phyloP scores from a whole-genome alignment of 2,113 vertebrate species.

The Anoplopoma fimbria region DNA sequence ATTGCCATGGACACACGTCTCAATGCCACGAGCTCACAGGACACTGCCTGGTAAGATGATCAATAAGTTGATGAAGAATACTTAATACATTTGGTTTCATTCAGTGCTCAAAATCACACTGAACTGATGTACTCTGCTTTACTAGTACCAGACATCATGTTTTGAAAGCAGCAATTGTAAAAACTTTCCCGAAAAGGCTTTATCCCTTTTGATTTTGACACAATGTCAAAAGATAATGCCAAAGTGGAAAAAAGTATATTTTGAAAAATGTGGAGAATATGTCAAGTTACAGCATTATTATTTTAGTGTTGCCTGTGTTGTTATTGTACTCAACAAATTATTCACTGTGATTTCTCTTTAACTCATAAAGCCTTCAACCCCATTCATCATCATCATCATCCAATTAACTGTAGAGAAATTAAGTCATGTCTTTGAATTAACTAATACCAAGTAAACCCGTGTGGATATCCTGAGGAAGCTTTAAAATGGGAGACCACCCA shows the following conservation, averaged over 20 bases:
- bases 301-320: background rate
- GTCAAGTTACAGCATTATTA: background rate
- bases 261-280: background rate
- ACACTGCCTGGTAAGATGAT: constrained; percentile 72
- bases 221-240: background rate
- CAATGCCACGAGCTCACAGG: constrained; percentile 71
- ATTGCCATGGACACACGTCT: constrained; percentile 67
- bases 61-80: background rate
- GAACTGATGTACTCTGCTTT: background rate
- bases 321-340: background rate
- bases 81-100: background rate
- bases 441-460: background rate
- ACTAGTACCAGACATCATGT: background rate
- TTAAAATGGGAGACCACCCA: background rate
- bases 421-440: background rate
- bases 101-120: background rate
- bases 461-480: background rate
- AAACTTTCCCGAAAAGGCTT: background rate
- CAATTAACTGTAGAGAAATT: background rate
- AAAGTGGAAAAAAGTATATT: background rate
- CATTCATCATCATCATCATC: constrained; percentile 14
- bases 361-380: background rate
- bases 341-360: background rate
- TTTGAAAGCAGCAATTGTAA: background rate
- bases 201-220: background rate